A percentile compares a stretch with the other conserved stretches of the same genome.
Conservation (phyloP, 2,113 vertebrate species). For the Phaethornis superciliosus region DNA sequence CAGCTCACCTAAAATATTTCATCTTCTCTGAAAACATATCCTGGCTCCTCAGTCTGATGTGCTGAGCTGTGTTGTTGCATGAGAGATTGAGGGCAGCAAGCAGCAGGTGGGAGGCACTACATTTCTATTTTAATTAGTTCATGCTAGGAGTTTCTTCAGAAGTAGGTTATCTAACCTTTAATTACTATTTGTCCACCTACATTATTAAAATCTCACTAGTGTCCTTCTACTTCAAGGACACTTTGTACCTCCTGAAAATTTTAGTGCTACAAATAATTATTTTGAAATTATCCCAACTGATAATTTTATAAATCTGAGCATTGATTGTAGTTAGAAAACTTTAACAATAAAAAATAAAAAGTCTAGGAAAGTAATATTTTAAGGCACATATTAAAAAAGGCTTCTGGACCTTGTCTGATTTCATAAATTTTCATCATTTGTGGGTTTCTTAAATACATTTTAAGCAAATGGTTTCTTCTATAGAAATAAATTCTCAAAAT, state of each 20-base stretch:
- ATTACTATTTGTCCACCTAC: constrained; percentile 51
- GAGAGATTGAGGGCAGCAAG: constrained; percentile 8
- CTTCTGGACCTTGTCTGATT: not conserved
- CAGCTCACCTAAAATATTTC: not conserved
- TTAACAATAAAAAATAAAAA: not conserved
- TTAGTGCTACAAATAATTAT: not conserved
- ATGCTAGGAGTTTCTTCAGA: constrained; percentile 29
- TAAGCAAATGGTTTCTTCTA: not conserved
- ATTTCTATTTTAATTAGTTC: constrained; percentile 58
- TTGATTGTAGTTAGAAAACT: not conserved
- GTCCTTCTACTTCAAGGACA: not conserved
- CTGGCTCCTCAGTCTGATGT: not conserved
- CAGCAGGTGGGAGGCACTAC: constrained; percentile 13
- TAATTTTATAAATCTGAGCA: not conserved
- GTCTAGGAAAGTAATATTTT: not conserved
- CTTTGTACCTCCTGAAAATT: not conserved
- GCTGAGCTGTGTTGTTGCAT: not conserved
- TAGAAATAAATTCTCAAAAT: not conserved
- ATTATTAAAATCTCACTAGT: not conserved
- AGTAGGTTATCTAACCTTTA: not conserved
- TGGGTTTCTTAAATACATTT: not conserved
- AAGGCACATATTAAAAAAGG: not conserved
- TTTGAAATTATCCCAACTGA: not conserved
- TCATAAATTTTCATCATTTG: not conserved
- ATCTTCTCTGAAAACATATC: not conserved